Conservation (phyloP, 2,797 vertebrate species). For the Selene dorsalis region DNA sequence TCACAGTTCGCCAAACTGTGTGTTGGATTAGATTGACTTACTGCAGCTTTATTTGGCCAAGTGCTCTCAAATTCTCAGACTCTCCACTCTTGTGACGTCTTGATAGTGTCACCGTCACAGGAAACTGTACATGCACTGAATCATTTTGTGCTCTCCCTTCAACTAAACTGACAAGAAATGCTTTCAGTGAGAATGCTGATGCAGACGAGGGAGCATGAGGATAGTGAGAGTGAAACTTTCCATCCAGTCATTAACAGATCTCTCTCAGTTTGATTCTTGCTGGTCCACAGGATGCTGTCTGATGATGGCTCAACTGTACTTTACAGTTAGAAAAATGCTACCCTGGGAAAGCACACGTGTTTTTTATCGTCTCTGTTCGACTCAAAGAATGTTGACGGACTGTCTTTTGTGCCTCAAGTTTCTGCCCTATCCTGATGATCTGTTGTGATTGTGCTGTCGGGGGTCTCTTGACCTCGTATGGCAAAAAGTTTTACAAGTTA, state of each 20-base stretch:
- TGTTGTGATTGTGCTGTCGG: neutral
- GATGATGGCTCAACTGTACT: neutral
- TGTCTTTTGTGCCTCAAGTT: conserved; percentile 12
- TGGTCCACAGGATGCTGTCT: conserved; percentile 24
- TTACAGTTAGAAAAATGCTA: conserved; percentile 7
- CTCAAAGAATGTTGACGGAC: conserved; percentile 37
- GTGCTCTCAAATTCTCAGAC: neutral
- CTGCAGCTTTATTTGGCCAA: neutral
- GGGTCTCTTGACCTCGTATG: conserved; percentile 15
- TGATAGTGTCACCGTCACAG: neutral
- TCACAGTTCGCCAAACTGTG: neutral
- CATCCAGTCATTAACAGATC: conserved; percentile 4
- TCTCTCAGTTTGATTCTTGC: neutral
- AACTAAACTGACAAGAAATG: neutral
- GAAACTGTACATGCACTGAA: conserved; percentile 11
- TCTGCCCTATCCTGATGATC: conserved; percentile 16
- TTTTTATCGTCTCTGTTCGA: conserved; percentile 51
- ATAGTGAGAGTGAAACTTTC: conserved; percentile 22
- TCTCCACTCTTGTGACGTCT: too few species aligned
- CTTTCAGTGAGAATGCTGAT: neutral
- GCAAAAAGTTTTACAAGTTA: conserved; percentile 22
- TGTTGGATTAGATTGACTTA: too few species aligned
- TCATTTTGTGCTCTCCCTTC: neutral
- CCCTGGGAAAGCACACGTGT: conserved; percentile 19
- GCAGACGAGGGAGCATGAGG: conserved; percentile 9